Conservation (phyloP, 1,140 invertebrate genomes). For the Rhizoglyphus robini region DNA sequence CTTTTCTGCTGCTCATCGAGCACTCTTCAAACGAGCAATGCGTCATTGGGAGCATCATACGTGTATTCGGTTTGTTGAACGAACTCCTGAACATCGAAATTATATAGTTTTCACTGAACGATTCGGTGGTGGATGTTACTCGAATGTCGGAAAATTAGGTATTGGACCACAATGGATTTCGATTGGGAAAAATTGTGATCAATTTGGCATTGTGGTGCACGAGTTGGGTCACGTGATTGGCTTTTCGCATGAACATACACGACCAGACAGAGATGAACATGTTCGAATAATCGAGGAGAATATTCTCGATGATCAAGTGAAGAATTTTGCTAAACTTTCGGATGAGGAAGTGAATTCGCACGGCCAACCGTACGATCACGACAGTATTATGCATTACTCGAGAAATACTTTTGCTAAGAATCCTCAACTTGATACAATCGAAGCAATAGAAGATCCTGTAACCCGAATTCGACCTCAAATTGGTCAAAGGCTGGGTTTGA, state of each 20-base stretch:
- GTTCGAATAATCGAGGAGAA: conserved; percentile 71
- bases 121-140: conserved; percentile 93
- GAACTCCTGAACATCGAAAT: conserved; percentile 70
- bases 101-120: conserved; percentile 94
- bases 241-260: conserved; percentile 82
- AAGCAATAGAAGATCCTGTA: conserved; percentile 61
- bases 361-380: conserved; percentile 88
- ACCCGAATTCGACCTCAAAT: too few species aligned
- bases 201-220: conserved; percentile 97
- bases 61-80: conserved; percentile 92
- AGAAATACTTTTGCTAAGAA: conserved; percentile 93
- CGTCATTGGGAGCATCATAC: conserved; percentile 97
- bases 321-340: conserved; percentile 94
- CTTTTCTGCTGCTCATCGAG: conserved; percentile 82
- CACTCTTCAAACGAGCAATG: conserved; percentile 96
- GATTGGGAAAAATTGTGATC: conserved; percentile 98
- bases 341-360: conserved; percentile 90
- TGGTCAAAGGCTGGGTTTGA: conserved; percentile 76
- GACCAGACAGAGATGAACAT: conserved; percentile 78
- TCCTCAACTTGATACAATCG: conserved; percentile 84
- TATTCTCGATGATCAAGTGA: conserved; percentile 77
- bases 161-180: conserved; percentile 94
- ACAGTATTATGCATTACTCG: conserved; percentile 97
- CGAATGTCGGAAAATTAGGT: conserved; percentile 90
- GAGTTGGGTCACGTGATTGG: conserved; percentile 93